Base-by-base conservation (phyloP, 1,140 invertebrate genomes). In the Asbolus verrucosus region DNA sequence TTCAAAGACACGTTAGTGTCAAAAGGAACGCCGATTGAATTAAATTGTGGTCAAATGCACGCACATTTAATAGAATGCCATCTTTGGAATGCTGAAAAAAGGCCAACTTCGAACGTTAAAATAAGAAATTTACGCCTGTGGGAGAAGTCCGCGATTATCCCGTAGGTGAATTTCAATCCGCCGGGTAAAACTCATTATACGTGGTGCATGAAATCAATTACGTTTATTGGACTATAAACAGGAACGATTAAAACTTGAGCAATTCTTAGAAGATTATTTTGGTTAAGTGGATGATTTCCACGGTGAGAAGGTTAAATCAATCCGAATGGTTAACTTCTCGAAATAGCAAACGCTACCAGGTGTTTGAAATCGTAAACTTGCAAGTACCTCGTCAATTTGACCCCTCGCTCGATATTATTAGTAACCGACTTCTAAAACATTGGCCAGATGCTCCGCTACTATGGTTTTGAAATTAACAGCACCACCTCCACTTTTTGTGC, bases 341-440 rank as follows among this genome's bases (percentile, higher is more conserved):
- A 63, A 63, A 63, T 63, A 63, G 61, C 33, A 21, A 9, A 24
- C 61, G 19, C 19, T 36, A 18, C 24, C 60, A 62, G 61, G 61
- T 63, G 61, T 63, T 63, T 6, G 33, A 2, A 36, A 63, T 63
- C 61, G 61, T 63, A 63, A 63, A 63, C n/a, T n/a, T n/a, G 61
- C 33, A 39, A 21, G 15, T 39, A 63, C 61, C 33, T 39, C n/a
- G n/a, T n/a, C n/a, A n/a, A n/a, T n/a, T n/a, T n/a, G n/a, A n/a
- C n/a, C n/a, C n/a, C n/a, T n/a, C n/a, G n/a, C n/a, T n/a, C 61
- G 61, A 41, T 63, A 63, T 63, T 63, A 63, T 63, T 63, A 63
- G 61, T 63, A 63, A 63, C 61, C 60, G 60, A 62, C n/a, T n/a
- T n/a, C n/a, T 63, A 21, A 39, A 63, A 63, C 61, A 21, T 63